These are phyloP conservation scores for Stramonita haemastoma DNA, from an alignment of 2,888 invertebrate species.

Conservation along the genomic window DNA sequence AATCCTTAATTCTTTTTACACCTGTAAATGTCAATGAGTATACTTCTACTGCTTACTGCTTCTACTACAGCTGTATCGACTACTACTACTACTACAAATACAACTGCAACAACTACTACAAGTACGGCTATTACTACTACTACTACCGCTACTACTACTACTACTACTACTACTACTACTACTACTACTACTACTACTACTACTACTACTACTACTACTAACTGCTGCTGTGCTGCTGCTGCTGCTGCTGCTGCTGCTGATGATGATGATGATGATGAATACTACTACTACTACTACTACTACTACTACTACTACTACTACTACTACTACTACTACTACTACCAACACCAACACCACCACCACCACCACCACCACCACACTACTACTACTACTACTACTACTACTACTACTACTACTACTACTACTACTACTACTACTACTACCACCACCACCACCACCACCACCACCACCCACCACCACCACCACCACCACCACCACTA, in stretches of 20 bases:
- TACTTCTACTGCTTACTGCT: background rate
- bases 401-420: background rate
- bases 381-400: background rate
- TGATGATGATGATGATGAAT: no score
- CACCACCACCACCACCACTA: background rate
- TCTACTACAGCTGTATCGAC: background rate
- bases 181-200: slow-evolving; percentile 6
- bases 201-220: no score
- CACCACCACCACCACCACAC: background rate
- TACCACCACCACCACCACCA: background rate
- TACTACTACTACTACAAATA: background rate
- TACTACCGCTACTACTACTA: slow-evolving; percentile 11
- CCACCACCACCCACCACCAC: background rate
- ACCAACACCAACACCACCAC: no score
- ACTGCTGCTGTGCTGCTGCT: no score
- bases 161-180: slow-evolving; percentile 17
- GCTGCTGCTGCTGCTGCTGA: background rate
- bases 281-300: background rate
- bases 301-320: background rate
- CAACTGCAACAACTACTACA: background rate
- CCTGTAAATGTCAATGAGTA: no score
- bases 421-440: background rate
- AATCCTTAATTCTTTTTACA: no score
- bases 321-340: background rate
- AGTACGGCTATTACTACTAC: background rate